phyloP scores from a whole-genome alignment of 1,140 invertebrate genomes.

The Gryllus bimaculatus region DNA sequence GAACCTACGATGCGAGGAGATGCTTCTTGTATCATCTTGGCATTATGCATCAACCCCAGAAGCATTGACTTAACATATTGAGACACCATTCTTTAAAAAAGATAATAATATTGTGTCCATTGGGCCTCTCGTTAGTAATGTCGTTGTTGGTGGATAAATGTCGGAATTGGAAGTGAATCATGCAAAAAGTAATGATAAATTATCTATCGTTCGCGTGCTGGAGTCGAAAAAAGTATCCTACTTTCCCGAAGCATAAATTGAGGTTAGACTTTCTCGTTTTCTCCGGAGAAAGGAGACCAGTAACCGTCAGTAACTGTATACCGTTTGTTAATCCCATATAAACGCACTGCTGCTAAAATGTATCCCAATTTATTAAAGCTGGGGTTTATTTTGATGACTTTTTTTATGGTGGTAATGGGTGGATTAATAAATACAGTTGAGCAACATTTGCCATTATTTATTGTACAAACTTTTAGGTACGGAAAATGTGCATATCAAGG shows the following conservation, averaged over 20 bases:
- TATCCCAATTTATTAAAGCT: constrained; percentile 39
- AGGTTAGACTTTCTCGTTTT: neutral
- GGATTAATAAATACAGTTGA: constrained; percentile 50
- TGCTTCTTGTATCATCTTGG: too few relatives aligned
- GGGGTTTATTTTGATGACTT: constrained; percentile 25
- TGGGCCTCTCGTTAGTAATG: too few relatives aligned
- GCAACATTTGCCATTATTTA: constrained; percentile 47
- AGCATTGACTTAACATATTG: too few relatives aligned
- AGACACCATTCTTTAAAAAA: too few relatives aligned
- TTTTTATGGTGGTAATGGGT: constrained; percentile 41
- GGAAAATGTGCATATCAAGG: constrained; percentile 54
- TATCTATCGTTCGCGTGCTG: too few relatives aligned
- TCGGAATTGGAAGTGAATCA: too few relatives aligned
- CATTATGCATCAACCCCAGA: too few relatives aligned
- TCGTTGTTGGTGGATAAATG: too few relatives aligned
- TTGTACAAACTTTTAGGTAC: constrained; percentile 52
- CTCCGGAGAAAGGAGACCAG: neutral
- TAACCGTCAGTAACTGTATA: neutral
- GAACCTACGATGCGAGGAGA: too few relatives aligned
- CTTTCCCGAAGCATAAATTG: neutral
- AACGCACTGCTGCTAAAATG: neutral
- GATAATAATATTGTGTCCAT: too few relatives aligned
- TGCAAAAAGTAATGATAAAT: too few relatives aligned
- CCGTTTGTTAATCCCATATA: neutral
- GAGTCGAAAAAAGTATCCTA: too few relatives aligned